These are phyloP conservation scores for Spodoptera frugiperda DNA, from an alignment of 1,140 invertebrate genomes.

Conservation along the genomic window DNA sequence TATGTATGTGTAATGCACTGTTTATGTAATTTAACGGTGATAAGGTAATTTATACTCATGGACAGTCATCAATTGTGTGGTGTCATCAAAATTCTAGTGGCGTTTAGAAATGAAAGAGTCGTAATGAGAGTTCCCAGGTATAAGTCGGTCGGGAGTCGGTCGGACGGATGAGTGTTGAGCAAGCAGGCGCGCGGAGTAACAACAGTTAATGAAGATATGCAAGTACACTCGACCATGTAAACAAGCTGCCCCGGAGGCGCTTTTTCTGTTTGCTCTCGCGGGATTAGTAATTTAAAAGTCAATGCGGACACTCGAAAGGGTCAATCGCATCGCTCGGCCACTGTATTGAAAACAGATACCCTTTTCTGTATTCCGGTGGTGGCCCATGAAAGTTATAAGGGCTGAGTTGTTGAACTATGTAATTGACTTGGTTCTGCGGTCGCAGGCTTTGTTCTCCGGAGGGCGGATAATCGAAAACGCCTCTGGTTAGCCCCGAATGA, in stretches of 20 bases:
- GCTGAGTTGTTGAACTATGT: constrained; percentile 86
- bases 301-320: constrained; percentile 85
- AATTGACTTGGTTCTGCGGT: constrained; percentile 85
- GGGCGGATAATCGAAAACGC: constrained; percentile 84
- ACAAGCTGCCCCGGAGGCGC: constrained; percentile 73
- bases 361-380: constrained; percentile 85
- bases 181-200: constrained; percentile 65
- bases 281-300: constrained; percentile 86
- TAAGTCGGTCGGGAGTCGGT: constrained; percentile 38
- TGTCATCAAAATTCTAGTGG: constrained; percentile 57
- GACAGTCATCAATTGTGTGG: constrained; percentile 49
- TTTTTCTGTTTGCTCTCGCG: constrained; percentile 81
- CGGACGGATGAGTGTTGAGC: constrained; percentile 69
- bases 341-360: constrained; percentile 84
- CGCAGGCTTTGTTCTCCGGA: constrained; percentile 80
- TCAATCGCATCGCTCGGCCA: constrained; percentile 79
- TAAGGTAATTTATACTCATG: constrained; percentile 53
- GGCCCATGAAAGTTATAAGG: constrained; percentile 85
- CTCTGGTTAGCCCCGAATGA: constrained; percentile 79
- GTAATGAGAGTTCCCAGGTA: constrained; percentile 47
- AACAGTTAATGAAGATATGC: constrained; percentile 81
- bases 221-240: constrained; percentile 81
- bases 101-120: constrained; percentile 52
- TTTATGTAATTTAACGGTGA: constrained; percentile 48
- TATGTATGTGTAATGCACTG: constrained; percentile 63